A percentile compares a stretch with the other conserved stretches of the same genome.
Conservation (phyloP, 2,113 vertebrate species). For the Uropsilus gracilis region DNA sequence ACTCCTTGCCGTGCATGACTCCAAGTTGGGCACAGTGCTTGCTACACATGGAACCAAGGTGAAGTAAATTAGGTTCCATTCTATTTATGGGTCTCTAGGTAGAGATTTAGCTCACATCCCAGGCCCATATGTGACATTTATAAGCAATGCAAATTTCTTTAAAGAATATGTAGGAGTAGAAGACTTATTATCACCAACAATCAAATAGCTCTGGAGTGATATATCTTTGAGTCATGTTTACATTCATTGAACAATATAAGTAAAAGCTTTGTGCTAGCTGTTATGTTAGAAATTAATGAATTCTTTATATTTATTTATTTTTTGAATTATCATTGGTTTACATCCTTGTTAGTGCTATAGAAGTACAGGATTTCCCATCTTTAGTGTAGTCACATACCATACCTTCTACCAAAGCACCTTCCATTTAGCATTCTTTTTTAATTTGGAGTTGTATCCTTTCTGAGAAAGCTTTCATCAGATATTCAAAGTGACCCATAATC, state of each 20-base stretch:
- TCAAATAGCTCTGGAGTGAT: neutral
- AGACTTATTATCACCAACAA: slow-evolving; percentile 27
- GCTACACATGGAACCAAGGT: neutral
- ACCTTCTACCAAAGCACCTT: neutral
- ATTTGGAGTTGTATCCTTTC: neutral
- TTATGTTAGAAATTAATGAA: neutral
- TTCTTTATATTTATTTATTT: neutral
- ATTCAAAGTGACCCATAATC: neutral
- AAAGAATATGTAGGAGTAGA: neutral
- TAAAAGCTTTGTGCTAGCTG: neutral
- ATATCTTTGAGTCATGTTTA: neutral
- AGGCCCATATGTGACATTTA: neutral
- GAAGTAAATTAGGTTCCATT: neutral
- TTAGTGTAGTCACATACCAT: neutral
- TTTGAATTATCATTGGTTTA: neutral
- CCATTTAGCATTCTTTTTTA: neutral
- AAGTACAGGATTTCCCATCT: too few relatives aligned
- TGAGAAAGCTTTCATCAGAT: neutral
- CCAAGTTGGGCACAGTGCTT: neutral
- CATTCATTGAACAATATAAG: neutral
- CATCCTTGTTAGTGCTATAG: too few relatives aligned
- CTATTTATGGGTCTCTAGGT: neutral
- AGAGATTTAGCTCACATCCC: neutral
- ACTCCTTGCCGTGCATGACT: neutral
- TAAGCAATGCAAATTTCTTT: slow-evolving; percentile 24